These are phyloP conservation scores for Sebastes elongatus DNA, from an alignment of 2,797 vertebrate genomes.

Conservation along the genomic window DNA sequence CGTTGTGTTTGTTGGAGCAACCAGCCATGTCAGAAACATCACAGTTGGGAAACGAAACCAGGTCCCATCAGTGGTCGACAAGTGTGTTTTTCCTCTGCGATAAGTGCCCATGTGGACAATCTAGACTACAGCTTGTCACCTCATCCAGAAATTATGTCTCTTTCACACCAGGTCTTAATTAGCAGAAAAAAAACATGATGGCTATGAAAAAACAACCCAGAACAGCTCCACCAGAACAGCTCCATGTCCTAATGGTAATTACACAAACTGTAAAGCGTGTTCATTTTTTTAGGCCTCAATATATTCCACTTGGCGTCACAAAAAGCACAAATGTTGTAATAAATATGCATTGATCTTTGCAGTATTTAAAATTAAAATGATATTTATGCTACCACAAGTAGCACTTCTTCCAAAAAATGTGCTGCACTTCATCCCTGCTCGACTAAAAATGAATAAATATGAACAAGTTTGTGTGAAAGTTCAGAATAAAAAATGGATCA, in stretches of 20 bases:
- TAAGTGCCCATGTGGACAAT: neutral
- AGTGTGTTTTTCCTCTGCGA: neutral
- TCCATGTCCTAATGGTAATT: neutral
- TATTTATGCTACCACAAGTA: neutral
- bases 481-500: neutral
- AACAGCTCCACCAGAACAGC: neutral
- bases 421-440: neutral
- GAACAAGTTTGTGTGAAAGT: neutral
- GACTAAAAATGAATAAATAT: neutral
- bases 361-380: neutral
- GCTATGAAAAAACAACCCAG: neutral
- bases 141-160: neutral
- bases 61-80: neutral
- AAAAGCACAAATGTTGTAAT: neutral
- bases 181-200: neutral
- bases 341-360: neutral
- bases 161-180: slow-evolving; percentile 1
- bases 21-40: neutral
- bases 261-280: neutral
- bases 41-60: slow-evolving; percentile 5
- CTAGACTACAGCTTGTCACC: neutral
- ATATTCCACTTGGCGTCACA: neutral
- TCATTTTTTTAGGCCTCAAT: neutral
- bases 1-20: neutral
- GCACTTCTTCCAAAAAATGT: neutral